Conservation (phyloP, 2,113 vertebrate species). For the Paracanthobrama guichenoti region DNA sequence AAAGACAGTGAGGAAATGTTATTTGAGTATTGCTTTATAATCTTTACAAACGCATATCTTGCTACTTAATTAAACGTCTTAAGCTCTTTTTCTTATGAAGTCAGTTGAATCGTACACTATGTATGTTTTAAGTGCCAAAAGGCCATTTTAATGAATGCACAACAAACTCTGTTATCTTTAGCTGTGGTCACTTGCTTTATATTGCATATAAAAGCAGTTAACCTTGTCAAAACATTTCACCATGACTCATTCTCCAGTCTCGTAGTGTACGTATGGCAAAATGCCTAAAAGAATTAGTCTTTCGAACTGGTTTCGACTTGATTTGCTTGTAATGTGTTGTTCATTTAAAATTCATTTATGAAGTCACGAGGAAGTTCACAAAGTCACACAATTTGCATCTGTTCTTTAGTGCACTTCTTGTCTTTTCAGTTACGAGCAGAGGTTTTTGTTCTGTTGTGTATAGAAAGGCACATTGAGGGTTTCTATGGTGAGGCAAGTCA, state of each 20-base stretch:
- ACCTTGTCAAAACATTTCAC: constrained; percentile 11
- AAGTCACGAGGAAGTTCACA: constrained; percentile 5
- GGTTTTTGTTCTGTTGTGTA: constrained; percentile 11
- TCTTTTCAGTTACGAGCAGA: constrained; percentile 8
- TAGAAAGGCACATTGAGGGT: constrained; percentile 40
- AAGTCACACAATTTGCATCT: constrained; percentile 4
- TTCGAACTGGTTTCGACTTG: not conserved
- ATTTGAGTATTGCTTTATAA: not conserved
- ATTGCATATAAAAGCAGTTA: not conserved
- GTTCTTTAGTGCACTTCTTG: constrained; percentile 9
- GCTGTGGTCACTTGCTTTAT: not conserved
- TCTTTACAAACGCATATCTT: not conserved
- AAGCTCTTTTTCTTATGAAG: not conserved
- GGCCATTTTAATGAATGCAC: not conserved
- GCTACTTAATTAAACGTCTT: not conserved
- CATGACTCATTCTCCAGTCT: not conserved
- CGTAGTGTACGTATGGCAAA: not conserved
- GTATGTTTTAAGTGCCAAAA: not conserved
- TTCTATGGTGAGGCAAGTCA: constrained; percentile 50
- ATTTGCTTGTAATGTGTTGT: constrained; percentile 5
- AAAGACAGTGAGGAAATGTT: constrained; percentile 66
- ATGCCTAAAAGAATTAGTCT: not conserved
- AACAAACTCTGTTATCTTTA: not conserved
- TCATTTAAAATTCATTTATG: constrained; percentile 12
- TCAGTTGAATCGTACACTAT: not conserved